These are phyloP conservation scores for Dendrocincla fuliginosa DNA, from an alignment of 2,797 vertebrate genomes.

Conservation along the genomic window DNA sequence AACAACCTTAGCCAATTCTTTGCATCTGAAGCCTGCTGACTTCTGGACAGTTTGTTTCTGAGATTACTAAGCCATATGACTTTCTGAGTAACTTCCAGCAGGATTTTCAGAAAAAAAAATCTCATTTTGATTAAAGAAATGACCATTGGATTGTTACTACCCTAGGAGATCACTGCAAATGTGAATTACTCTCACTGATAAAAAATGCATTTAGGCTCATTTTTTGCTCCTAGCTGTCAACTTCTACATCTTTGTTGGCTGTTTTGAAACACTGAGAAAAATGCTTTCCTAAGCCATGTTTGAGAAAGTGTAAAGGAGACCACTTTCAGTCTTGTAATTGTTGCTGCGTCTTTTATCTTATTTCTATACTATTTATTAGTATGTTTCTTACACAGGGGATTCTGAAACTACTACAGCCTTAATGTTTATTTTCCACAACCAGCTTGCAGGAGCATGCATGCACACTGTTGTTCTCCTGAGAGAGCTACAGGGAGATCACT, in stretches of 20 bases:
- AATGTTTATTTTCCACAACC: not conserved
- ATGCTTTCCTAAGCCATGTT: not conserved
- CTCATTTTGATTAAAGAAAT: not conserved
- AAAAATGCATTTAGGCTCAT: not conserved
- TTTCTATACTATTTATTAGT: not conserved
- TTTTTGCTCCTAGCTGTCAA: not conserved
- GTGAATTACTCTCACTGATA: not conserved
- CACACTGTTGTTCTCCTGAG: not conserved
- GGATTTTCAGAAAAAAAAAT: not conserved
- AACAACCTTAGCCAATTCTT: not conserved
- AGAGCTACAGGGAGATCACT: not conserved
- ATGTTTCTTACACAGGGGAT: not conserved
- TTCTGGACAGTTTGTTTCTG: not conserved
- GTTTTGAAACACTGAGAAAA: not conserved
- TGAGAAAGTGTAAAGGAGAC: not conserved
- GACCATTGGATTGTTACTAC: not conserved
- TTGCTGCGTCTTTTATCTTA: not conserved
- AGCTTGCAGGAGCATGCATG: not conserved
- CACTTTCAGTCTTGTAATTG: not conserved
- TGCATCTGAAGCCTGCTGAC: not conserved
- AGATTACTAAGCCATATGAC: not conserved
- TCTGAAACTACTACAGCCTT: not conserved
- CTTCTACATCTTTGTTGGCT: not conserved
- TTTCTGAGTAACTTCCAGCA: not conserved
- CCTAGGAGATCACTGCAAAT: not conserved